Percentiles rank a stretch among this genome's conserved stretches.
Evolutionary conservation across 2,113 vertebrate species (phyloP).

Genomic region (Desmodus rotundus): DNA sequence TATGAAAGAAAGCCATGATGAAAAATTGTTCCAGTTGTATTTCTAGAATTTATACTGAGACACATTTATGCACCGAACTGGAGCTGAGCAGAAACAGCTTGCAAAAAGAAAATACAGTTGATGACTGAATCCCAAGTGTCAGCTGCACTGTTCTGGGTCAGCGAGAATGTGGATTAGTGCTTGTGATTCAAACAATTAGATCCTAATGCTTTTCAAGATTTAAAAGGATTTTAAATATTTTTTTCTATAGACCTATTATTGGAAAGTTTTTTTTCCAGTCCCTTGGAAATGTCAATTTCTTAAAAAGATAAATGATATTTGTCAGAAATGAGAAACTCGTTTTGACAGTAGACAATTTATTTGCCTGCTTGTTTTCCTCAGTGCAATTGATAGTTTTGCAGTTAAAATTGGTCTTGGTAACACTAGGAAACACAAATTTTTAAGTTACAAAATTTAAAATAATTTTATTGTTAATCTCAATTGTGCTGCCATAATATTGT

Average conservation of each 20-base stretch:
- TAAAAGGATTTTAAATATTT: not conserved
- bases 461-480: not conserved
- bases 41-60: slow-evolving; percentile 8
- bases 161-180: not conserved
- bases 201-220: slow-evolving; percentile 33
- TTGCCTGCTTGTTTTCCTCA: not conserved
- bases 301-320: not conserved
- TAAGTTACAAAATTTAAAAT: not conserved
- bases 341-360: not conserved
- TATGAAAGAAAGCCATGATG: slow-evolving; percentile 18
- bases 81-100: slow-evolving; percentile 3
- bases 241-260: slow-evolving; percentile 20
- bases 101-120: not conserved
- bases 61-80: not conserved
- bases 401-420: not conserved
- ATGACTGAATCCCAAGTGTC: not conserved
- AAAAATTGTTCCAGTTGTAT: not conserved
- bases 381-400: not conserved
- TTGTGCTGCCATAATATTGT: not conserved
- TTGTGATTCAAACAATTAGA: slow-evolving; percentile 50
- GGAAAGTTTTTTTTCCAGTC: not conserved
- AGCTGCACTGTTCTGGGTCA: not conserved
- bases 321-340: not conserved
- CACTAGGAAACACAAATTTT: not conserved
- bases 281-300: not conserved